Evolutionary conservation across 2,888 invertebrate species (phyloP).

Genomic region (Erannis defoliaria): DNA sequence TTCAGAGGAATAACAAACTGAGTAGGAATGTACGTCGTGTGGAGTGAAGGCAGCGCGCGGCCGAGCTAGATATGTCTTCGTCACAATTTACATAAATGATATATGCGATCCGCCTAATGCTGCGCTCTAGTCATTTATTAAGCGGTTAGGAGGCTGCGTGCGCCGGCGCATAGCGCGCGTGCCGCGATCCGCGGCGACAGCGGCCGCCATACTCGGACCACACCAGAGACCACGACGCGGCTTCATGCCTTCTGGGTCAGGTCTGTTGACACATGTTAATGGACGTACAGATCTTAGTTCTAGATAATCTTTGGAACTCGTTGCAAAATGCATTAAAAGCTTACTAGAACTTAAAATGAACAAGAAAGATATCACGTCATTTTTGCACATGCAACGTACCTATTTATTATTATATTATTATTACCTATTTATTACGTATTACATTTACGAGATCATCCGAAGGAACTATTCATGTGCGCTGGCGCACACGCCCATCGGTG

Average conservation of each 20-base stretch:
- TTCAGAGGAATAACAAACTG: slow-evolving; percentile 64
- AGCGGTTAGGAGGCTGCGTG: slow-evolving; percentile 69
- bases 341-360: slow-evolving; percentile 20
- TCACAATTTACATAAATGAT: slow-evolving; percentile 87
- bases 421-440: too few species aligned
- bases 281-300: slow-evolving; percentile 66
- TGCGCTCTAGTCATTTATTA: slow-evolving; percentile 82
- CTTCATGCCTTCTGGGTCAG: slow-evolving; percentile 62
- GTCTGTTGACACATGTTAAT: slow-evolving; percentile 79
- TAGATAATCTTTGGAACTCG: slow-evolving; percentile 28
- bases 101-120: slow-evolving; percentile 84
- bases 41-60: slow-evolving; percentile 74
- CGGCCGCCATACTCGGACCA: slow-evolving; percentile 69
- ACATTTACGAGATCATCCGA: slow-evolving; percentile 43
- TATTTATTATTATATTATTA: too few species aligned
- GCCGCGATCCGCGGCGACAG: slow-evolving; percentile 76
- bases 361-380: slow-evolving; percentile 38
- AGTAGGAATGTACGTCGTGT: slow-evolving; percentile 81
- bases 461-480: slow-evolving; percentile 57
- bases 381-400: slow-evolving; percentile 52
- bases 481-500: slow-evolving; percentile 67
- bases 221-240: slow-evolving; percentile 65
- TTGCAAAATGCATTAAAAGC: slow-evolving; percentile 30
- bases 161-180: slow-evolving; percentile 80
- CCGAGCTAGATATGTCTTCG: slow-evolving; percentile 85